phyloP scores from a whole-genome alignment of 2,797 vertebrate genomes.

The Florisuga fusca region DNA sequence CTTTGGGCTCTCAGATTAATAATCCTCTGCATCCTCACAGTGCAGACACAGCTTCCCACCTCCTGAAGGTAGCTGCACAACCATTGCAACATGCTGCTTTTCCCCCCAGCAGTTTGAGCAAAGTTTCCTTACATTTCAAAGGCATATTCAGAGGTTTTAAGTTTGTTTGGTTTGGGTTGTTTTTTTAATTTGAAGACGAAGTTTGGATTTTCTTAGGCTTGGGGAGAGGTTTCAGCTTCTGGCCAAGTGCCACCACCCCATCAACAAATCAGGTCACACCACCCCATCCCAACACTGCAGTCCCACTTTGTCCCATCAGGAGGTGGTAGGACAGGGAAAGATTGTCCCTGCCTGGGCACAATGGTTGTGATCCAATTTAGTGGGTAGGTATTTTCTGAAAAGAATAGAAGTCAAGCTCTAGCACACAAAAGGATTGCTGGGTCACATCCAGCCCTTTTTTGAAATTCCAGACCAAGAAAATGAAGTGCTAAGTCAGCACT shows the following conservation, averaged over 20 bases:
- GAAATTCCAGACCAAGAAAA: neutral
- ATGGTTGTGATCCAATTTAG: neutral
- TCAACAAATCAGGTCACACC: no score
- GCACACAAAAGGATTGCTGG: neutral
- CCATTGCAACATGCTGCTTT: neutral
- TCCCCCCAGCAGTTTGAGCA: rapidly evolving
- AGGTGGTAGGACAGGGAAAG: neutral
- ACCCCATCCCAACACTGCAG: neutral
- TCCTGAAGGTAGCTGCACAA: neutral
- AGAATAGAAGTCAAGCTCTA: neutral
- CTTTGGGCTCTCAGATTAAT: neutral
- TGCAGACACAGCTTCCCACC: neutral
- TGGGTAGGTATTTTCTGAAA: no score
- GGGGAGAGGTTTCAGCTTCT: neutral
- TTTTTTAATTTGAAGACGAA: neutral
- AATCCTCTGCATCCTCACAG: neutral
- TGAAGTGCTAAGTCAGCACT: neutral
- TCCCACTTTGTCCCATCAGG: neutral
- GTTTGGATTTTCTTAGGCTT: neutral
- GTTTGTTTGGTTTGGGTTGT: no score
- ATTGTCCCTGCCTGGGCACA: rapidly evolving
- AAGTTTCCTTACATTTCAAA: neutral
- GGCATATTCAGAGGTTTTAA: neutral
- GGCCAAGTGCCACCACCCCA: neutral
- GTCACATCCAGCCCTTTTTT: neutral